A percentile compares a stretch with the other conserved stretches of the same genome.
Evolutionary conservation across 2,113 vertebrate genomes (phyloP).

Genomic region (Phalacrocorax carbo): DNA sequence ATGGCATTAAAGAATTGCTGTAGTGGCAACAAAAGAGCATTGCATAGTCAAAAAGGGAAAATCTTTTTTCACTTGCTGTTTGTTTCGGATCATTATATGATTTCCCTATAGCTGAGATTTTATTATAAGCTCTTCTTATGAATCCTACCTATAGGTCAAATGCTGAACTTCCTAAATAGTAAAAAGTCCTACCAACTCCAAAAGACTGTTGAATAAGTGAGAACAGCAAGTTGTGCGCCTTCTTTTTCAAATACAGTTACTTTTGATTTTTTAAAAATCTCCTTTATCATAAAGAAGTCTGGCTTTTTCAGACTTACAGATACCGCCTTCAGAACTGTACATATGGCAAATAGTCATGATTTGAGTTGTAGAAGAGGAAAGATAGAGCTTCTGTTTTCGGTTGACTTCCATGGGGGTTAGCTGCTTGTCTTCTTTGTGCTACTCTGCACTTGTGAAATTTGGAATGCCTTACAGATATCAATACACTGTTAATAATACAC

Average conservation of each 20-base stretch:
- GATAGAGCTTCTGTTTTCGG: background rate
- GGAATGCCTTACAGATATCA: background rate
- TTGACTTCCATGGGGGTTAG: background rate
- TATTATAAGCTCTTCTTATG: background rate
- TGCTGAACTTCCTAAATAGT: background rate
- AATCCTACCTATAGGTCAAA: background rate
- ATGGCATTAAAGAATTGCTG: slow-evolving; percentile 43
- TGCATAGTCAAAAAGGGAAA: background rate
- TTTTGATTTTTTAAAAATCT: background rate
- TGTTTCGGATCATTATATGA: slow-evolving; percentile 16
- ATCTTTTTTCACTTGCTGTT: background rate
- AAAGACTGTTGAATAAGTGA: background rate
- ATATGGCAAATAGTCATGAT: background rate
- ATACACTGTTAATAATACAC: background rate
- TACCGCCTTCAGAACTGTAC: background rate
- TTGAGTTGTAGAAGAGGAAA: background rate
- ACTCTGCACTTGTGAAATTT: background rate
- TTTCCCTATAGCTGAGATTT: slow-evolving; percentile 4
- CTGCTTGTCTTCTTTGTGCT: background rate
- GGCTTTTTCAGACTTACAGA: background rate
- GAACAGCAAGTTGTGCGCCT: background rate
- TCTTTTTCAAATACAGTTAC: background rate
- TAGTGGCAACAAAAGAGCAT: slow-evolving; percentile 38
- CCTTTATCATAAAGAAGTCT: background rate
- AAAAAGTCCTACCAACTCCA: background rate